phyloP scores from a whole-genome alignment of 2,113 vertebrate genomes.

The Chaetorhynchus papuensis region DNA sequence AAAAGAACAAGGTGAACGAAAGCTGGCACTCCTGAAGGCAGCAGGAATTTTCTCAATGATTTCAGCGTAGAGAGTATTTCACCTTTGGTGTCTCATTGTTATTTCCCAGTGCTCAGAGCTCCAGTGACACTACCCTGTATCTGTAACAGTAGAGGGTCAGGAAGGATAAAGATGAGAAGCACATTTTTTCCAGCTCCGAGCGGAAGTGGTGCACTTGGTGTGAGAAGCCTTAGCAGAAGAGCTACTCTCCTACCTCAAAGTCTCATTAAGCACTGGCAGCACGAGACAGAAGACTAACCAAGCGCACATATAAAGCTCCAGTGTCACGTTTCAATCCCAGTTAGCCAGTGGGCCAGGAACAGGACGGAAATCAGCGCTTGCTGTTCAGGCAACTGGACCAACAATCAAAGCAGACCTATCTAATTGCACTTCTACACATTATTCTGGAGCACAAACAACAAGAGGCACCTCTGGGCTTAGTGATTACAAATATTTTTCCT shows the following conservation, averaged over 20 bases:
- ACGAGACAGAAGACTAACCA: background rate
- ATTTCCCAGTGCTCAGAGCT: background rate
- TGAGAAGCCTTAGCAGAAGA: background rate
- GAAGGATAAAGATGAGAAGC: background rate
- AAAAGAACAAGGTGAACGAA: background rate
- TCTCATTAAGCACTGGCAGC: background rate
- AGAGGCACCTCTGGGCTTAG: background rate
- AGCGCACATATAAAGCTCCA: background rate
- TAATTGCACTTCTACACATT: background rate
- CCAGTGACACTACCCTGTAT: background rate
- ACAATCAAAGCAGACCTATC: background rate
- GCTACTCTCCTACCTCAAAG: background rate
- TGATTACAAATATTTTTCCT: background rate
- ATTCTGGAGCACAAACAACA: background rate
- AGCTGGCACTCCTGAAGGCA: background rate
- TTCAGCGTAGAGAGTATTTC: background rate
- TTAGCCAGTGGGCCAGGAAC: background rate
- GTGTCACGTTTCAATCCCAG: constrained; percentile 2
- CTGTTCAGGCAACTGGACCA: background rate
- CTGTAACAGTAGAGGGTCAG: background rate
- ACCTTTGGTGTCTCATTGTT: background rate
- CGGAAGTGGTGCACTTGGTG: background rate
- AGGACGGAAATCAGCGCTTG: background rate
- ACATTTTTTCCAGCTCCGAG: background rate
- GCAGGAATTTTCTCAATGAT: background rate